phyloP scores from a whole-genome alignment of 2,888 invertebrate genomes.

The Catotricha subobsoleta region DNA sequence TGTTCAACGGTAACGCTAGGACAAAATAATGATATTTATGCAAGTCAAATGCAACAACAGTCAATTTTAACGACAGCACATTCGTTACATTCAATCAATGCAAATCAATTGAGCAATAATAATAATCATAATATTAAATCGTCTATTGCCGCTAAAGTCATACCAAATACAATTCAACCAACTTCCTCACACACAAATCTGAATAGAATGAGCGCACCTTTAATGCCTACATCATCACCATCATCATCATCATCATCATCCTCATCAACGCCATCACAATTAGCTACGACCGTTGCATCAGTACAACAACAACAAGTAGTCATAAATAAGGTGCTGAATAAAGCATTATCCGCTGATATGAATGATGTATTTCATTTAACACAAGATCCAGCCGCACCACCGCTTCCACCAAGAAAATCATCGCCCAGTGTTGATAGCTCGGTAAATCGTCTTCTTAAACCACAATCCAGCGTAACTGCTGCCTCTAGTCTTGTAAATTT shows the following conservation, averaged over 20 bases:
- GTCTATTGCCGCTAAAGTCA: conserved; percentile 7
- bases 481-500: conserved; percentile 25
- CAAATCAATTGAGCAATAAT: conserved; percentile 1
- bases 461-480: conserved; percentile 9
- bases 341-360: conserved; percentile 16
- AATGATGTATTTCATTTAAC: conserved; percentile 13
- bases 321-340: conserved; percentile 9
- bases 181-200: conserved; percentile 9
- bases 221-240: conserved; percentile 16
- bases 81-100: conserved; percentile 18
- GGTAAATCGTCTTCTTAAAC: conserved; percentile 14
- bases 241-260: no score
- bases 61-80: conserved; percentile 18
- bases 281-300: no score
- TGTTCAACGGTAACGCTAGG: conserved; percentile 15
- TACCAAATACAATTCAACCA: conserved; percentile 4
- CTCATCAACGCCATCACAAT: no score
- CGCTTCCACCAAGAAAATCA: conserved; percentile 40
- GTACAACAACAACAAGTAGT: conserved; percentile 3
- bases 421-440: conserved; percentile 23
- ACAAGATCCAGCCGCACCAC: conserved; percentile 27
- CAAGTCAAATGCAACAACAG: conserved; percentile 13
- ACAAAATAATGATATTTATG: conserved; percentile 10
- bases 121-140: conserved; percentile 6
- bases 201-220: conserved; percentile 28